These are phyloP conservation scores for Stigmatopora nigra DNA, from an alignment of 2,113 vertebrate species.

Conservation along the genomic window DNA sequence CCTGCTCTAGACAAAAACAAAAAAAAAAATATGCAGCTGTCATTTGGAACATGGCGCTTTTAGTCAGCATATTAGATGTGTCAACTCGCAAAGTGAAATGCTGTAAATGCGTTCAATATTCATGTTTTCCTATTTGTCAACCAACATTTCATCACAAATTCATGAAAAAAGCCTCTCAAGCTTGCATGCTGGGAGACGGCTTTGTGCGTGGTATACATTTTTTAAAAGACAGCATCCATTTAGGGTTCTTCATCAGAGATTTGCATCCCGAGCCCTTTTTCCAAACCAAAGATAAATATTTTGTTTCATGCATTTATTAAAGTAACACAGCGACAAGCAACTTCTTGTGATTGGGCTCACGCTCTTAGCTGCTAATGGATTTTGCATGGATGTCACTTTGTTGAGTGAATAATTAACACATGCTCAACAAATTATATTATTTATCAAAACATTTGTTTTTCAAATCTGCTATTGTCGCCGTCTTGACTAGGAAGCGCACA, in stretches of 20 bases:
- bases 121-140: slow-evolving; percentile 76
- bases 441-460: slow-evolving; percentile 61
- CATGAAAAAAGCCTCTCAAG: slow-evolving; percentile 70
- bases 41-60: slow-evolving; percentile 64
- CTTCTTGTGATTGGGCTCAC: slow-evolving; percentile 36
- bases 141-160: slow-evolving; percentile 73
- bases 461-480: slow-evolving; percentile 27
- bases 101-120: slow-evolving; percentile 72
- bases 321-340: slow-evolving; percentile 49
- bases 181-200: slow-evolving; percentile 48
- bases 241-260: slow-evolving; percentile 65
- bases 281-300: slow-evolving; percentile 69
- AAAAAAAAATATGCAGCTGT: slow-evolving; percentile 14
- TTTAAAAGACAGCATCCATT: slow-evolving; percentile 69
- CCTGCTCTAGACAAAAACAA: slow-evolving; percentile 39
- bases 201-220: slow-evolving; percentile 67
- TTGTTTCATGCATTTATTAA: slow-evolving; percentile 70
- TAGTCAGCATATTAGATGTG: slow-evolving; percentile 73
- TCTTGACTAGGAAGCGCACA: background rate
- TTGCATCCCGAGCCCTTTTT: slow-evolving; percentile 57
- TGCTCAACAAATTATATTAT: slow-evolving; percentile 56
- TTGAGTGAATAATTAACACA: slow-evolving; percentile 73
- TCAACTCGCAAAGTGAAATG: slow-evolving; percentile 69
- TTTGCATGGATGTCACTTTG: slow-evolving; percentile 54
- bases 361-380: slow-evolving; percentile 60